Percentiles rank a stretch among this genome's conserved stretches.
These are phyloP conservation scores for Mythimna pallens DNA, from an alignment of 2,888 invertebrate genomes.

Conservation along the genomic window DNA sequence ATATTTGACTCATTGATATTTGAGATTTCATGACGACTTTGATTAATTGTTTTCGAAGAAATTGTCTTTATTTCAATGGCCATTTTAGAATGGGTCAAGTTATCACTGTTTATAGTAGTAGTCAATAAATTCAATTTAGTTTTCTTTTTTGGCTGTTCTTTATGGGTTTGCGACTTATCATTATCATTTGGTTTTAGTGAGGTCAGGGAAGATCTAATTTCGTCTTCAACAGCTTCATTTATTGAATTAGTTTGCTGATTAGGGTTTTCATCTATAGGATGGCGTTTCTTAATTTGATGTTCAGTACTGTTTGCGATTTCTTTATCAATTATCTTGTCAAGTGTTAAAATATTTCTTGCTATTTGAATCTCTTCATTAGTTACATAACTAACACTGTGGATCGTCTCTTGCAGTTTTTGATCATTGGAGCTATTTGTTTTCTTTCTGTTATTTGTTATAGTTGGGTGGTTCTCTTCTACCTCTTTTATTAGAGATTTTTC, in stretches of 20 bases:
- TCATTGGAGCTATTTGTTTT: slow-evolving; percentile 72
- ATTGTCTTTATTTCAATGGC: neutral
- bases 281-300: neutral
- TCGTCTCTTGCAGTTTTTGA: slow-evolving; percentile 64
- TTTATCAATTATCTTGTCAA: slow-evolving; percentile 1
- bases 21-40: slow-evolving; percentile 8
- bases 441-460: slow-evolving; percentile 3
- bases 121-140: neutral
- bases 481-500: slow-evolving; percentile 3
- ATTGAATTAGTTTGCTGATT: neutral
- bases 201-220: neutral
- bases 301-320: slow-evolving; percentile 6
- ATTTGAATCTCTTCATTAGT: slow-evolving; percentile 16
- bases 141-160: slow-evolving; percentile 12
- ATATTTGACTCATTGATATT: neutral
- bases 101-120: slow-evolving; percentile 4
- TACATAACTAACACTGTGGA: slow-evolving; percentile 17
- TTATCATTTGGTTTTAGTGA: slow-evolving; percentile 6
- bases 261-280: neutral
- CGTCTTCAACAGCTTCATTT: slow-evolving; percentile 1
- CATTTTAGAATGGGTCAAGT: neutral
- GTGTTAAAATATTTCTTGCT: neutral
- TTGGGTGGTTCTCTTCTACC: neutral
- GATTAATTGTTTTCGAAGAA: neutral
- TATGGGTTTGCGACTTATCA: neutral